Evolutionary conservation across 2,113 vertebrate genomes (phyloP), one percentile per base, ranked within the genome.

Genomic region (Centrocercus urophasianus): DNA sequence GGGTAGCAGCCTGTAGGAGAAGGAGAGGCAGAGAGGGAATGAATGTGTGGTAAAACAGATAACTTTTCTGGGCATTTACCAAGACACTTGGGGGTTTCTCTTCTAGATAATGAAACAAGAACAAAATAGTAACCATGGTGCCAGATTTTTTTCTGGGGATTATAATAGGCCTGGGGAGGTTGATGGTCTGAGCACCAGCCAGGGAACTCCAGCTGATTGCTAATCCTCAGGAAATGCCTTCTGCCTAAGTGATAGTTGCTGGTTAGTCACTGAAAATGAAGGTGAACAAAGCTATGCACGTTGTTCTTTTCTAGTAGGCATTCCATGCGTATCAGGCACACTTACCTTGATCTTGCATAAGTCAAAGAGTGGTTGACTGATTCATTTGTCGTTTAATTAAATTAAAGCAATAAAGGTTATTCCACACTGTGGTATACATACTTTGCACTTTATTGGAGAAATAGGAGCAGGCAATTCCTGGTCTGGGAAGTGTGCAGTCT

Each of bases 181-280:
- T 59, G 94, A 89, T 90, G 71, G 85, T 50, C 86, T 90, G 81
- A 92, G 83, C 88, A 93, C 88, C 82, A 95, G 76, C 92, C 76
- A 69, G 1, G 1, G 43, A 82, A 88, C 86, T 69, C 92, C 70
- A 14, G 73, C 79, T 94, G 79, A 93, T 94, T 65, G 67, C 86
- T 96, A 96, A 96, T 97, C 94, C 93, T 93, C 84, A 97, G 93
- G 91, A 96, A 97, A 95, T 96, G 79, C 90, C 73, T 94, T 94
- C 63, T 93, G n/a, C 74, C 47, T 86, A 91, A 94, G 89, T 84
- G 63, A 40, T 86, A 59, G 76, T 92, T 91, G 93, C 88, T 88
- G 69, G 86, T 93, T 91, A 82, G 92, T 91, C 85, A 77, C 83
- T 87, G 71, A 57, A 95, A 93, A 89, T 42, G 30, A 82, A 95